Conservation (phyloP, 2,797 vertebrate species). For the Paguma larvata region DNA sequence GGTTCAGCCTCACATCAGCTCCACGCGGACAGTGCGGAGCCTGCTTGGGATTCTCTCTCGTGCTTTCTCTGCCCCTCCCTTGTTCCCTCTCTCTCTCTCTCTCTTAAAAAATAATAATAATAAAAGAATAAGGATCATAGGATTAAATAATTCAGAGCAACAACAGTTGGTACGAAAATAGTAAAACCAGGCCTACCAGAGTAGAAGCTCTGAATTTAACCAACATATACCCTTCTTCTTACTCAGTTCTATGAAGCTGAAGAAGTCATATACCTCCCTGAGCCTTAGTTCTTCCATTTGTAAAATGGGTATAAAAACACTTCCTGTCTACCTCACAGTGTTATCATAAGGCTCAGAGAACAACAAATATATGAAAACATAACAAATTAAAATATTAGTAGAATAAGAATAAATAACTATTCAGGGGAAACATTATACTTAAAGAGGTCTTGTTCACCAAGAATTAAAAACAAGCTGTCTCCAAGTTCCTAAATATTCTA, state of each 20-base stretch:
- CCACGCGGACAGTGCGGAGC: no score
- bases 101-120: no score
- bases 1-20: no score
- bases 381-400: neutral
- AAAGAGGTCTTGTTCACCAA: constrained; percentile 15
- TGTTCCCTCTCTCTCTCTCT: no score
- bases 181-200: neutral
- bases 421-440: neutral
- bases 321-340: neutral
- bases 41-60: no score
- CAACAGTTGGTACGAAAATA: neutral
- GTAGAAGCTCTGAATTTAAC: neutral
- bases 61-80: no score
- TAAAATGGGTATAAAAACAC: neutral
- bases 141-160: neutral
- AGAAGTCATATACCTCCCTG: neutral
- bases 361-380: neutral
- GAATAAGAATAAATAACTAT: neutral
- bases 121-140: neutral
- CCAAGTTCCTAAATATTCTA: neutral
- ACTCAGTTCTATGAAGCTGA: neutral
- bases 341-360: neutral
- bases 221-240: neutral
- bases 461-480: constrained; percentile 34
- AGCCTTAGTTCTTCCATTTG: neutral